Evolutionary conservation across 2,797 vertebrate genomes (phyloP).

Genomic region (Brotula barbata): DNA sequence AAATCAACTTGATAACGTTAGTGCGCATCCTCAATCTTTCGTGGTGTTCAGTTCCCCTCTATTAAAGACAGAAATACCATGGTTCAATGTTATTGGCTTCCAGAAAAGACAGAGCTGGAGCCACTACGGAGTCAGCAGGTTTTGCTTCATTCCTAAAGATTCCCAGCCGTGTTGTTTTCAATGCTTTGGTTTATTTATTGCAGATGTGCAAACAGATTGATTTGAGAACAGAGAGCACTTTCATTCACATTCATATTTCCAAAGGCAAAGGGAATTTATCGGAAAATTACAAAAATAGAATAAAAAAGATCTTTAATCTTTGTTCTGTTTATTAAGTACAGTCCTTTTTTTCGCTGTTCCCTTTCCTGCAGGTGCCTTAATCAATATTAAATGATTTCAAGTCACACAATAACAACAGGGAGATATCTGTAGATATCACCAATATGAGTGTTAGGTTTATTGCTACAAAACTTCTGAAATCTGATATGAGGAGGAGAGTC

Average conservation of each 20-base stretch:
- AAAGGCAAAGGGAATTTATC: slow-evolving; percentile 10
- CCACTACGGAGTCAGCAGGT: too few species aligned
- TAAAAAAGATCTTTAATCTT: slow-evolving; percentile 46
- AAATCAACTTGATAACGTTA: too few species aligned
- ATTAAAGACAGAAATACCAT: too few species aligned
- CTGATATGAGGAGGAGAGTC: slow-evolving; percentile 16
- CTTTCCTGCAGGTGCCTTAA: slow-evolving; percentile 24
- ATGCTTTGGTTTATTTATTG: too few species aligned
- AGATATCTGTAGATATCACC: too few species aligned
- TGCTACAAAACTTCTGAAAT: slow-evolving; percentile 33
- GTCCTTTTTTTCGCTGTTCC: slow-evolving; percentile 11
- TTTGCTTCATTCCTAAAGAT: too few species aligned
- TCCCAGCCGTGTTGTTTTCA: too few species aligned
- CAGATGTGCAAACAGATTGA: neutral
- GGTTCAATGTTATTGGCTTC: too few species aligned
- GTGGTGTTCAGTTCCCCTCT: too few species aligned
- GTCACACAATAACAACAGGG: slow-evolving; percentile 23
- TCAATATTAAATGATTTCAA: slow-evolving; percentile 56
- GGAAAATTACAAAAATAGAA: slow-evolving; percentile 26
- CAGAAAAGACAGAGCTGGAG: too few species aligned
- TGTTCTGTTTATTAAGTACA: slow-evolving; percentile 40
- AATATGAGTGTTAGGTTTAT: too few species aligned
- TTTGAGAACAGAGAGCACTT: slow-evolving; percentile 1
- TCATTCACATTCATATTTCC: slow-evolving; percentile 7
- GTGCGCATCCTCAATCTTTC: too few species aligned